Evolutionary conservation across 2,797 vertebrate species (phyloP).

Genomic region (Fundulus diaphanus): DNA sequence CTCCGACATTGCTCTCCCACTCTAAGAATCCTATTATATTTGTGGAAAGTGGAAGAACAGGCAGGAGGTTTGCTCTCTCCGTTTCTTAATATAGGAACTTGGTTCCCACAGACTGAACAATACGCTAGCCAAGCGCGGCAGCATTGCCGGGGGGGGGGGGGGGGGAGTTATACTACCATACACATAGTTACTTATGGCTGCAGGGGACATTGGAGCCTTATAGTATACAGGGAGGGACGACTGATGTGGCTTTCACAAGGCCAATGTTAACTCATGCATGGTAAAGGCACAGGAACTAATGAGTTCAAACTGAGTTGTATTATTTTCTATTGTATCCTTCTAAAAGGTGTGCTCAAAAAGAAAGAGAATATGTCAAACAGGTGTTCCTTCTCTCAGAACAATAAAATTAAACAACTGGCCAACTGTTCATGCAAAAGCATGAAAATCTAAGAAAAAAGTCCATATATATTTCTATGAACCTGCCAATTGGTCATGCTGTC

Average conservation of each 20-base stretch:
- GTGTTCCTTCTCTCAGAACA: neutral
- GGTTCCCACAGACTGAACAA: slow-evolving; percentile 92
- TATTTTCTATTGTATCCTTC: slow-evolving; percentile 2
- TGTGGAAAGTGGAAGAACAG: slow-evolving; percentile 63
- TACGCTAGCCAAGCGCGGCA: slow-evolving; percentile 75
- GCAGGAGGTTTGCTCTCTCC: slow-evolving; percentile 57
- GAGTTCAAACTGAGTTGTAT: neutral
- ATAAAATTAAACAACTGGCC: neutral
- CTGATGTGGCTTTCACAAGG: slow-evolving; percentile 21
- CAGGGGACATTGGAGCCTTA: slow-evolving; percentile 45
- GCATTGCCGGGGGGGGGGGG: slow-evolving; percentile 67
- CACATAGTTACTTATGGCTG: slow-evolving; percentile 52
- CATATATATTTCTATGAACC: neutral
- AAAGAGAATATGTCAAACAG: neutral
- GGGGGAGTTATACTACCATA: slow-evolving; percentile 72
- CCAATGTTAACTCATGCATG: slow-evolving; percentile 1
- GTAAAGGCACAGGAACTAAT: slow-evolving; percentile 4
- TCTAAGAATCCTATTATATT: slow-evolving; percentile 86
- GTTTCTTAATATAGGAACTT: slow-evolving; percentile 90
- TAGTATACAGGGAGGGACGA: slow-evolving; percentile 7
- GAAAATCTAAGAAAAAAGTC: neutral
- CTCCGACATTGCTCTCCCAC: slow-evolving; percentile 69
- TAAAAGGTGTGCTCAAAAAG: neutral
- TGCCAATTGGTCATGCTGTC: no score
- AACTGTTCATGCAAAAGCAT: neutral